Evolutionary conservation across 2,797 vertebrate species (phyloP).

Genomic region (Sebastes hubbsi): DNA sequence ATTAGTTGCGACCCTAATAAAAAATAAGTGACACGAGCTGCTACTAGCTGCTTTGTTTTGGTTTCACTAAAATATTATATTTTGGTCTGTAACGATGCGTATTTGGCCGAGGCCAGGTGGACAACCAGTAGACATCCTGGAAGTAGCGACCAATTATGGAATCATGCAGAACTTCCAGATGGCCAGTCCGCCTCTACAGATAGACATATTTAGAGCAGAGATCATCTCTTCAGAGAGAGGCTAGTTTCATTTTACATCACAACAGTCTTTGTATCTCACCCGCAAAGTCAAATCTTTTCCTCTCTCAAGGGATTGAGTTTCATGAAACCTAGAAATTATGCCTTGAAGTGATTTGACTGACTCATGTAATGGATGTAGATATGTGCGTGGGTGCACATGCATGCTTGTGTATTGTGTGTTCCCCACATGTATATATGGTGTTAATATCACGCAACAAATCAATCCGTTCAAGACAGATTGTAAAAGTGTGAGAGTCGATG

Average conservation of each 20-base stretch:
- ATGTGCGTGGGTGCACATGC: slow-evolving; percentile 28
- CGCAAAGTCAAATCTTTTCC: slow-evolving; percentile 57
- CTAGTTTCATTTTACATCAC: slow-evolving; percentile 68
- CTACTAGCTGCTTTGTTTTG: not conserved
- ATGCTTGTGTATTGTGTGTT: slow-evolving; percentile 21
- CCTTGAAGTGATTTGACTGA: slow-evolving; percentile 43
- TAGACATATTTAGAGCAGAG: slow-evolving; percentile 5
- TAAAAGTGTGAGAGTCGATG: not conserved
- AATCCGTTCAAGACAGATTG: not conserved
- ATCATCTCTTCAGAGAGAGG: slow-evolving; percentile 26
- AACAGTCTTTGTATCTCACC: slow-evolving; percentile 52
- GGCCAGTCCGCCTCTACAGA: not conserved
- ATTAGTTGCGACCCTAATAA: not conserved
- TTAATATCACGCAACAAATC: slow-evolving; percentile 15
- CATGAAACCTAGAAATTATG: slow-evolving; percentile 53
- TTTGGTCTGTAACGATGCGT: not conserved
- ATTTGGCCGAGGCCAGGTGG: not conserved
- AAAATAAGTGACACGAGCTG: not conserved
- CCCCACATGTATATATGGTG: slow-evolving; percentile 20
- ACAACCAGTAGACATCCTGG: not conserved
- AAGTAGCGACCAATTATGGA: not conserved
- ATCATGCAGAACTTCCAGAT: not conserved
- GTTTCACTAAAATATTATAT: not conserved
- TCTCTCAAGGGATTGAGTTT: slow-evolving; percentile 67
- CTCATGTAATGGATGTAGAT: slow-evolving; percentile 33